Evolutionary conservation across 2,797 vertebrate genomes (phyloP).

Genomic region (Carcharodon carcharias): DNA sequence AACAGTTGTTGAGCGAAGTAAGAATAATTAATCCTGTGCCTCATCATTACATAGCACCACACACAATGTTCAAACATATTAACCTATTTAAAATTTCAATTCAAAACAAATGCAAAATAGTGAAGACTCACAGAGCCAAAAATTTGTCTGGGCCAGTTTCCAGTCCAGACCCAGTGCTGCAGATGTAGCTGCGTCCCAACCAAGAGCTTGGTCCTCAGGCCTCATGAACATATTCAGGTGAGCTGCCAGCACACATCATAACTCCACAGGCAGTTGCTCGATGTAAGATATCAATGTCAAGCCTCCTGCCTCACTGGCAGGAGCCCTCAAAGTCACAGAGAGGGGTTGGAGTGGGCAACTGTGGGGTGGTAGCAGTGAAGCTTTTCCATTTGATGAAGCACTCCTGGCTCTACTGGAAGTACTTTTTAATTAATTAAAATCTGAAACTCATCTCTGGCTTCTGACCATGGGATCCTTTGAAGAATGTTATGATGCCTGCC

Average conservation of each 20-base stretch:
- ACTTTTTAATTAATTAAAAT: too few relatives aligned
- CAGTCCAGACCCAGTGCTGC: not conserved
- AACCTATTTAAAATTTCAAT: not conserved
- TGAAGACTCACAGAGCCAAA: not conserved
- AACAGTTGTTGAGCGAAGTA: not conserved
- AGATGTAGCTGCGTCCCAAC: not conserved
- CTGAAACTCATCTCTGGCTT: too few relatives aligned
- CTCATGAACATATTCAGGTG: not conserved
- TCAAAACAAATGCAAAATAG: not conserved
- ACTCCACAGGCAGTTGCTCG: not conserved
- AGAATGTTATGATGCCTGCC: too few relatives aligned
- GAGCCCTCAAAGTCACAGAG: too few relatives aligned
- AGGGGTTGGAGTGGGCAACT: too few relatives aligned
- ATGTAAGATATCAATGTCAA: not conserved
- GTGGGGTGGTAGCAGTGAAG: too few relatives aligned
- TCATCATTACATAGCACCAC: not conserved
- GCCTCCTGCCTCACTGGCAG: too few relatives aligned
- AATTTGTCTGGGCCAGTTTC: not conserved
- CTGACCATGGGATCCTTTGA: too few relatives aligned
- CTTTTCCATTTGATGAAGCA: too few relatives aligned
- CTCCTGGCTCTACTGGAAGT: too few relatives aligned
- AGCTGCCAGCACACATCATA: not conserved
- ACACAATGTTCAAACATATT: not conserved
- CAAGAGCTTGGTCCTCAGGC: not conserved
- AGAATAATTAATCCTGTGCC: not conserved